A percentile compares a stretch with the other conserved stretches of the same genome.
Evolutionary conservation across 2,888 invertebrate species (phyloP).

Genomic region (Schrankia costaestrigalis): DNA sequence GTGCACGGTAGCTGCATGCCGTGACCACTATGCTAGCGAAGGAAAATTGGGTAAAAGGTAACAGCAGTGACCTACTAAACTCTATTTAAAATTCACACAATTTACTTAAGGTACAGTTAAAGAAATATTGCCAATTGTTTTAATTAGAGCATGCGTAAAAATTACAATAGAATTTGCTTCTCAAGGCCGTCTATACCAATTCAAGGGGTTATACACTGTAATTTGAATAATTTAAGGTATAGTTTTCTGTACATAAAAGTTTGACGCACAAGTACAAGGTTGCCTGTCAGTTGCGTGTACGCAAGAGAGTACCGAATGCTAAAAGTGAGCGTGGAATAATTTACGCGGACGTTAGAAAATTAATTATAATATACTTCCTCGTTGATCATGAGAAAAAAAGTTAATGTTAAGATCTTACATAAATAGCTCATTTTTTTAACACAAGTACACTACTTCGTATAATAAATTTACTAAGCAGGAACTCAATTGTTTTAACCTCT

Average conservation of each 20-base stretch:
- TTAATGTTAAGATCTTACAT: too few species aligned
- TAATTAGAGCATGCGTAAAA: constrained; percentile 13
- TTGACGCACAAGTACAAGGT: constrained; percentile 35
- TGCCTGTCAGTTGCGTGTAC: constrained; percentile 25
- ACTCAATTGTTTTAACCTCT: too few species aligned
- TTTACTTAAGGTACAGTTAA: too few species aligned
- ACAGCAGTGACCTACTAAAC: too few species aligned
- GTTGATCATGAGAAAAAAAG: too few species aligned
- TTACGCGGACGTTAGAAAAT: background rate
- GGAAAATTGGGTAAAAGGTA: too few species aligned
- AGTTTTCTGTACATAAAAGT: constrained; percentile 15
- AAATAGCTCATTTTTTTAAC: too few species aligned
- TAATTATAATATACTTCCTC: background rate
- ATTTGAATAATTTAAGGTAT: background rate
- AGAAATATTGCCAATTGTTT: constrained; percentile 7
- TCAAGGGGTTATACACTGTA: constrained; percentile 2
- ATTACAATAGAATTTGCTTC: constrained; percentile 7
- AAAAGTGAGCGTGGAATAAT: constrained; percentile 2
- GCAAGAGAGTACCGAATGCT: constrained; percentile 11
- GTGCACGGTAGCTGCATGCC: too few species aligned
- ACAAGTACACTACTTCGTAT: too few species aligned
- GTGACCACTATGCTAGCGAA: too few species aligned
- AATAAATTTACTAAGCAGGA: too few species aligned
- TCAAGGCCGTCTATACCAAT: constrained; percentile 4
- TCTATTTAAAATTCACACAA: too few species aligned